A percentile compares a stretch with the other conserved stretches of the same genome.
phyloP scores from a whole-genome alignment of 2,797 vertebrate species.

The Pelobates cultripes region DNA sequence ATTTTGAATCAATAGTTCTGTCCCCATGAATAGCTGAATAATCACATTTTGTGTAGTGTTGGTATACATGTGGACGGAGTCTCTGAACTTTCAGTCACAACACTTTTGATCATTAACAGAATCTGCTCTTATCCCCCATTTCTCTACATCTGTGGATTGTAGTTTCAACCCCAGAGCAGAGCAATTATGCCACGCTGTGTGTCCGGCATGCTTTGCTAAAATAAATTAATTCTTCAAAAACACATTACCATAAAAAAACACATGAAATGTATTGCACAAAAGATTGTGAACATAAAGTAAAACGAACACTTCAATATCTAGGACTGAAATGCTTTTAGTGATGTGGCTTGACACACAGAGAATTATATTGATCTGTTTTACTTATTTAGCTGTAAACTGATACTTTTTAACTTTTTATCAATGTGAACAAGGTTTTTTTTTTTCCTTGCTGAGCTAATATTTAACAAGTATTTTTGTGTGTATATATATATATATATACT shows the following conservation, averaged over 20 bases:
- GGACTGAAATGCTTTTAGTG: slow-evolving; percentile 39
- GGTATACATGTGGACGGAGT: slow-evolving; percentile 75
- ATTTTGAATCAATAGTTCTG: slow-evolving; percentile 79
- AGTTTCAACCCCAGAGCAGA: slow-evolving; percentile 57
- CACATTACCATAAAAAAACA: slow-evolving; percentile 57
- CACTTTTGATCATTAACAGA: slow-evolving; percentile 63
- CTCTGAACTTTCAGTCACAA: slow-evolving; percentile 59
- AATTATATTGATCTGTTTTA: slow-evolving; percentile 33
- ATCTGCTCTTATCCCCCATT: slow-evolving; percentile 61
- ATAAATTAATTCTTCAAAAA: slow-evolving; percentile 60
- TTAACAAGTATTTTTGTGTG: no score
- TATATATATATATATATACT: no score
- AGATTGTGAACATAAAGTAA: slow-evolving; percentile 25
- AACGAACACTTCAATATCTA: slow-evolving; percentile 19
- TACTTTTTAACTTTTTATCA: no score
- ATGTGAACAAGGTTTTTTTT: no score
- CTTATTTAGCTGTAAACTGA: no score
- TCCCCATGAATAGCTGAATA: slow-evolving; percentile 85
- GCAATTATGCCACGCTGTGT: slow-evolving; percentile 60
- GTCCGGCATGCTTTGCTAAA: slow-evolving; percentile 48
- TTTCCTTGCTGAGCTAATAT: no score
- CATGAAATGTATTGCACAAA: slow-evolving; percentile 37
- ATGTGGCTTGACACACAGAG: slow-evolving; percentile 17
- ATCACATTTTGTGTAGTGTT: slow-evolving; percentile 78
- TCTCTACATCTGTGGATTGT: slow-evolving; percentile 55